These are phyloP conservation scores for Acanthococcus lagerstroemiae DNA, from an alignment of 2,888 invertebrate genomes.

Conservation along the genomic window DNA sequence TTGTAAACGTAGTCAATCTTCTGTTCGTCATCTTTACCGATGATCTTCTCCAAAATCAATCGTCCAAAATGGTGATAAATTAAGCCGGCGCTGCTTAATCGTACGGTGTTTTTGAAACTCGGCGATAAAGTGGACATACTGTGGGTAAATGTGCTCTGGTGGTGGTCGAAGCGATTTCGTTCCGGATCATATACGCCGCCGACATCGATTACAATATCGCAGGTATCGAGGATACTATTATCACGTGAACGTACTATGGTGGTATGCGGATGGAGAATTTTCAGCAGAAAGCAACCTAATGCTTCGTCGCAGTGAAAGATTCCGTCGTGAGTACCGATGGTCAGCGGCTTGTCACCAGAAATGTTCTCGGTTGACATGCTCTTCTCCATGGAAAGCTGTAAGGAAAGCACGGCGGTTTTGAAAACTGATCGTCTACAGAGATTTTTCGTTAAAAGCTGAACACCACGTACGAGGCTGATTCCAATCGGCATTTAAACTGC, in stretches of 20 bases:
- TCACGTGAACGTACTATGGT: constrained; percentile 58
- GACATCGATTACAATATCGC: constrained; percentile 93
- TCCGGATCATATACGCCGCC: constrained; percentile 73
- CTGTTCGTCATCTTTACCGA: constrained; percentile 45
- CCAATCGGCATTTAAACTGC: too few species aligned
- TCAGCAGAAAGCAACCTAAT: constrained; percentile 86
- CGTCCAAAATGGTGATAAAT: constrained; percentile 84
- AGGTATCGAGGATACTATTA: constrained; percentile 53
- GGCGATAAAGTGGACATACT: constrained; percentile 56
- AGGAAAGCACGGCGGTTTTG: too few species aligned
- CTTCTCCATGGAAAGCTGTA: not conserved
- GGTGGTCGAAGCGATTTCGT: constrained; percentile 80
- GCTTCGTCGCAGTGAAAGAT: constrained; percentile 90
- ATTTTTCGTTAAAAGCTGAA: too few species aligned
- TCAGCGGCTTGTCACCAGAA: not conserved
- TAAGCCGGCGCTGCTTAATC: constrained; percentile 90
- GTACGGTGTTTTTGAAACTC: constrained; percentile 48
- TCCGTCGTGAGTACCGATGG: constrained; percentile 68
- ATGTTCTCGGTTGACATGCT: not conserved
- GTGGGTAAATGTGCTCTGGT: constrained; percentile 65
- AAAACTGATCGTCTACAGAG: too few species aligned
- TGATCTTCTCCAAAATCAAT: constrained; percentile 56
- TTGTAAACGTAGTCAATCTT: constrained; percentile 52
- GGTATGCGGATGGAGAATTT: constrained; percentile 67
- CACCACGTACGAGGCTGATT: too few species aligned